Conservation (phyloP, 2,797 vertebrate genomes). For the Leucoraja ocellata region DNA sequence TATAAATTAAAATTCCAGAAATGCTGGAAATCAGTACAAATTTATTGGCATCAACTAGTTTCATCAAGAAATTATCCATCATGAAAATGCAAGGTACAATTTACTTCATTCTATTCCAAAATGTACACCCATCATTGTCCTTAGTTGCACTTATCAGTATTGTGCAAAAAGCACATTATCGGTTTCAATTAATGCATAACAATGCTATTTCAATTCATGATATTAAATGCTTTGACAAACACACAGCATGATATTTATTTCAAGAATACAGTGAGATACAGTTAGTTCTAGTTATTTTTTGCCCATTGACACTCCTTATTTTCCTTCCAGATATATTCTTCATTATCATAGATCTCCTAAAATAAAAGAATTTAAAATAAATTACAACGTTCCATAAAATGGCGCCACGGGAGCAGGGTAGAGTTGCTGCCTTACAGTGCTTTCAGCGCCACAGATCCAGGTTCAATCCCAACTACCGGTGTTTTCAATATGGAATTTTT, state of each 20-base stretch:
- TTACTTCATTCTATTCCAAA: not conserved
- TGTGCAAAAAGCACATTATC: not conserved
- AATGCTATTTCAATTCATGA: not conserved
- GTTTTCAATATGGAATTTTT: too few relatives aligned
- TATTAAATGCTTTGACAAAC: not conserved
- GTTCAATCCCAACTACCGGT: too few relatives aligned
- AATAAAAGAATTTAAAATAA: slow-evolving; percentile 26
- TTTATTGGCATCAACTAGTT: not conserved
- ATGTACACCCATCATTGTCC: not conserved
- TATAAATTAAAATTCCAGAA: not conserved
- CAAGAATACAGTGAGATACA: not conserved
- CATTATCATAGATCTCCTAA: slow-evolving; percentile 63
- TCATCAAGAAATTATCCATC: not conserved
- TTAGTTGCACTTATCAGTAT: not conserved
- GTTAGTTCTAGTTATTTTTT: slow-evolving; percentile 41
- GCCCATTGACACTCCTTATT: slow-evolving; percentile 68
- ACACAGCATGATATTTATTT: not conserved
- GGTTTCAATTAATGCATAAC: not conserved
- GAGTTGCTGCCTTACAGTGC: too few relatives aligned
- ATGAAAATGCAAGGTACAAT: not conserved
- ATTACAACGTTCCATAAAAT: too few relatives aligned
- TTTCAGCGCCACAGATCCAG: too few relatives aligned
- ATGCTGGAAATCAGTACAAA: not conserved
- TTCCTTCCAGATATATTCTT: slow-evolving; percentile 64
- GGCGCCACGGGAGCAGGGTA: too few relatives aligned